Evolutionary conservation across 2,888 invertebrate genomes (phyloP).

Genomic region (Argyresthia albistria): DNA sequence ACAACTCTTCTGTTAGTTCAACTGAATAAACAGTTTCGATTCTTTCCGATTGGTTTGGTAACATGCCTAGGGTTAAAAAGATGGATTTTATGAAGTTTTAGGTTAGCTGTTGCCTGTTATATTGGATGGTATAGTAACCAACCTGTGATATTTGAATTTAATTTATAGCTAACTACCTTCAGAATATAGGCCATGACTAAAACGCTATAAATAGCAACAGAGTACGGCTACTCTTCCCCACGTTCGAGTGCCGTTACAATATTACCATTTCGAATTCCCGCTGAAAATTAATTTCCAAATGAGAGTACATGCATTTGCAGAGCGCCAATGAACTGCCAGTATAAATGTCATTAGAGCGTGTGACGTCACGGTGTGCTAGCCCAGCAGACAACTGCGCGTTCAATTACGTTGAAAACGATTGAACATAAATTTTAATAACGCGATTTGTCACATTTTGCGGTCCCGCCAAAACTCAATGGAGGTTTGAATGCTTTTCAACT

Average conservation of each 20-base stretch:
- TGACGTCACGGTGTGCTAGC: slow-evolving; percentile 50
- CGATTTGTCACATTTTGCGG: slow-evolving; percentile 61
- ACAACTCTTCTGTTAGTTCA: too few relatives aligned
- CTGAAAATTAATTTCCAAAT: slow-evolving; percentile 46
- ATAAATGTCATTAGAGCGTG: slow-evolving; percentile 60
- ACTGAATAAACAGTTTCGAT: too few relatives aligned
- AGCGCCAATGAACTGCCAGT: slow-evolving; percentile 55
- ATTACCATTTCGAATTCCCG: slow-evolving; percentile 23
- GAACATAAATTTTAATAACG: slow-evolving; percentile 64
- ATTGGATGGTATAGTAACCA: too few relatives aligned
- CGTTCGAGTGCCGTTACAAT: background rate
- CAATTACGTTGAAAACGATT: slow-evolving; percentile 62
- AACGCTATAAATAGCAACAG: too few relatives aligned
- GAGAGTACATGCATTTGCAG: slow-evolving; percentile 33
- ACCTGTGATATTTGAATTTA: too few relatives aligned
- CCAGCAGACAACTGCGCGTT: slow-evolving; percentile 44
- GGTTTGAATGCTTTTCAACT: background rate
- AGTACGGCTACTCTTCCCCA: background rate
- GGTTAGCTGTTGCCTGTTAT: too few relatives aligned
- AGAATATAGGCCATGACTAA: too few relatives aligned
- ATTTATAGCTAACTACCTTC: too few relatives aligned
- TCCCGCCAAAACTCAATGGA: slow-evolving; percentile 20
- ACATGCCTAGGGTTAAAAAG: too few relatives aligned
- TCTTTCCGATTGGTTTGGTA: too few relatives aligned
- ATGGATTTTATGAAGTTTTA: too few relatives aligned